phyloP scores from a whole-genome alignment of 1,140 invertebrate species.

The Adelges cooleyi region DNA sequence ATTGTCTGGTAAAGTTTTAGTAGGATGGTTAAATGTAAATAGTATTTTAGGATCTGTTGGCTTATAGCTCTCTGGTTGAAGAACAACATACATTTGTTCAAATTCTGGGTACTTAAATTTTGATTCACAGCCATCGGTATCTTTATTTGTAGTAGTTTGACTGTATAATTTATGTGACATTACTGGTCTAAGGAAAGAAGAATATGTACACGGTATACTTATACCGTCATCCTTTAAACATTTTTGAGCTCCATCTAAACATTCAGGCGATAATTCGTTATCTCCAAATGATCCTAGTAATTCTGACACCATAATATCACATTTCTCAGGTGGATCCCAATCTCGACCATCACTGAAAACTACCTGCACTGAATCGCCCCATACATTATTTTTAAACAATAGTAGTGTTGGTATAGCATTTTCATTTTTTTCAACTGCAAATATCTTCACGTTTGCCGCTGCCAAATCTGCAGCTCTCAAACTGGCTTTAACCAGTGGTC shows the following conservation, averaged over 20 bases:
- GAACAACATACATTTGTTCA: conserved; percentile 86
- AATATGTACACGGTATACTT: conserved; percentile 83
- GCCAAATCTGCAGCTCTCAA: conserved; percentile 66
- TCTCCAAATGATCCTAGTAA: conserved; percentile 95
- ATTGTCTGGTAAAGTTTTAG: conserved; percentile 48
- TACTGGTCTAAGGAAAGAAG: conserved; percentile 79
- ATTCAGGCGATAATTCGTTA: conserved; percentile 97
- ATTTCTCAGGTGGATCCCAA: conserved; percentile 62
- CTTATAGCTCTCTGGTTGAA: conserved; percentile 78
- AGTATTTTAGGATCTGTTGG: conserved; percentile 65
- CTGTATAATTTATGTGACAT: conserved; percentile 65
- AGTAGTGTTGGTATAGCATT: conserved; percentile 52
- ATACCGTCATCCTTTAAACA: conserved; percentile 83
- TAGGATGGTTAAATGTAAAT: conserved; percentile 85
- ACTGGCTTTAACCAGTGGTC: conserved; percentile 77
- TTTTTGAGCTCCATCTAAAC: conserved; percentile 88
- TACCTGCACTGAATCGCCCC: conserved; percentile 62
- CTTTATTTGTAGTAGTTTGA: conserved; percentile 2
- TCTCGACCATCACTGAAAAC: conserved; percentile 85
- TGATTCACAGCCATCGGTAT: background rate
- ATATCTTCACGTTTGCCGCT: conserved; percentile 56
- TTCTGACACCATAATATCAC: conserved; percentile 95
- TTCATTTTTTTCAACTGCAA: conserved; percentile 96
- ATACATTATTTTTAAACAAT: conserved; percentile 60
- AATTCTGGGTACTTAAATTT: conserved; percentile 39